Base-by-base conservation (phyloP, 2,888 invertebrate species). In the Lordiphosa andalusiaca region DNA sequence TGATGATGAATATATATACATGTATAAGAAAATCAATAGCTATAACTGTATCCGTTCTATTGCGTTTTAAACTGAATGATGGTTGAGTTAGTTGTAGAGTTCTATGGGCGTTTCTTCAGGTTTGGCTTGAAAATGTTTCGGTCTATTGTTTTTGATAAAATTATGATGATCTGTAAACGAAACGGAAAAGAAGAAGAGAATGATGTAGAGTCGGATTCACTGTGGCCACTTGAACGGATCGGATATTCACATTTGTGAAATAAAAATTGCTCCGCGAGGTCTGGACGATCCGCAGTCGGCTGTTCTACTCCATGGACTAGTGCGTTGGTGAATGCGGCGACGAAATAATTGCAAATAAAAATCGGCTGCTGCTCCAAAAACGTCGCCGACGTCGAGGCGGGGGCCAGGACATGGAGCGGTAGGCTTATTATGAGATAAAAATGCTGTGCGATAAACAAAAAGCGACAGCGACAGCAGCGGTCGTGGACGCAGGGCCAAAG, bases 371-470 rank as follows among this genome's bases (percentile, higher is more conserved):
- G 66, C 58, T 59, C 48, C 59, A 41, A 51, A 46, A 51, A 53
- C 47, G 49, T 52, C 58, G 56, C 46, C 52, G 53, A 65, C 57
- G 38, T 61, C 37, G 54, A 48, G 56, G 53, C 38, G 36, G 41
- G 23, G 49, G 44, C 37, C 25, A 50, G 41, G 56, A 56, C 76
- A 71, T 73, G 71, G 73, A 75, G 70, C 82, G 78, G 80, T 83
- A 83, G 86, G 87, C 87, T 88, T 88, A 88, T 86, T 87, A 88
- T 88, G 84, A 83, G 77, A 75, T 85, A 85, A 86, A 86, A 83
- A 81, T 63, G 71, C 68, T 70, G 71, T 71, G 70, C 68, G 73
- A 72, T 86, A 72, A 81, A 74, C 83, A 81, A 85, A 80, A 86
- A 72, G 64, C 71, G 64, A 51, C 58, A 57, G 52, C 61, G 55